Conservation (phyloP, 1,140 invertebrate genomes). For the Drosophila teissieri region DNA sequence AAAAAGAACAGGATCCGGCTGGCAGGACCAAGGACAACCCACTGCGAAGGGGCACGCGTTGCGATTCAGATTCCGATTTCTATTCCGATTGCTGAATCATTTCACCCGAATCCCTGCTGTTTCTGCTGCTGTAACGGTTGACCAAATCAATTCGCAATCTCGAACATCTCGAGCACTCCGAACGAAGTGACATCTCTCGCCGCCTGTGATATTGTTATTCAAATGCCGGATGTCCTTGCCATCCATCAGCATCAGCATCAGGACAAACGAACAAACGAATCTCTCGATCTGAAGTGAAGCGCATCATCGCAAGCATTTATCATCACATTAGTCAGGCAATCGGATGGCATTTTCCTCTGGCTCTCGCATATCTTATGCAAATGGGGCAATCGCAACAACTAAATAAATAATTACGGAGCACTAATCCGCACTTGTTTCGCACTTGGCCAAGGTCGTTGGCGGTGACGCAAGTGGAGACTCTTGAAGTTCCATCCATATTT, state of each 20-base stretch:
- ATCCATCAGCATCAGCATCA: conserved; percentile 1
- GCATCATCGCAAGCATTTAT: conserved; percentile 79
- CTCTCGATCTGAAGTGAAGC: conserved; percentile 51
- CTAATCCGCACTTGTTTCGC: conserved; percentile 33
- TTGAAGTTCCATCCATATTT: not conserved
- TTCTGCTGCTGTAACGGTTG: conserved; percentile 71
- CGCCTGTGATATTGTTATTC: conserved; percentile 68
- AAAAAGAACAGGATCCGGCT: conserved; percentile 52
- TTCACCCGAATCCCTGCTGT: conserved; percentile 14
- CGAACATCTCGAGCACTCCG: conserved; percentile 40
- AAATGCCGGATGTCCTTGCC: conserved; percentile 70
- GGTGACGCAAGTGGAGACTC: conserved; percentile 22
- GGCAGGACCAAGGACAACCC: conserved; percentile 46
- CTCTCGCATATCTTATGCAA: conserved; percentile 56
- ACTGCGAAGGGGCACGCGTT: conserved; percentile 53
- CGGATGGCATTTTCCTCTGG: conserved; percentile 15
- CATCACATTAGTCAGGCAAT: conserved; percentile 75
- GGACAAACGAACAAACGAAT: not conserved
- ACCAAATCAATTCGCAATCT: conserved; percentile 66
- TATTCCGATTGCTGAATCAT: conserved; percentile 54
- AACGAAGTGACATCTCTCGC: conserved; percentile 7
- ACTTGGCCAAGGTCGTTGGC: not conserved
- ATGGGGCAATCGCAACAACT: conserved; percentile 18
- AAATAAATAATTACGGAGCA: conserved; percentile 38
- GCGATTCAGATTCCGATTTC: not conserved